Conservation (phyloP, 2,113 vertebrate genomes). For the Sceloporus tristichus region DNA sequence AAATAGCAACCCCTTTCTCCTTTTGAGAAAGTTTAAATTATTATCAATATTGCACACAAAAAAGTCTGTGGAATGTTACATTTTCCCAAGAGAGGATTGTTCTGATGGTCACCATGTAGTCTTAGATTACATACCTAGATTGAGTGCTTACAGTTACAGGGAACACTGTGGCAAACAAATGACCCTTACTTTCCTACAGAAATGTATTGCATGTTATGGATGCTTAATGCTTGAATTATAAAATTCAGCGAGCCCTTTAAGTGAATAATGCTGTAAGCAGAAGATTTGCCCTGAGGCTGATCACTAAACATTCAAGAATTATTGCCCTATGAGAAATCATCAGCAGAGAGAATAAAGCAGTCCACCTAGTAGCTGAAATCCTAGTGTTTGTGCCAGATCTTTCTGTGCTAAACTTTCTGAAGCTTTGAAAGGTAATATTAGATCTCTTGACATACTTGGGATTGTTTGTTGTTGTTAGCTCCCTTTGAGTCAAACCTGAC, state of each 20-base stretch:
- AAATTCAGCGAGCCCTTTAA: conserved; percentile 8
- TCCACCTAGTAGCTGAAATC: neutral
- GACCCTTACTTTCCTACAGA: neutral
- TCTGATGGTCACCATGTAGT: neutral
- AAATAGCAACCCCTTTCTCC: neutral
- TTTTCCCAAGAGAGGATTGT: neutral
- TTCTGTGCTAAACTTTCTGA: neutral
- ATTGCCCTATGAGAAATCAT: neutral
- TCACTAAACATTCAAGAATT: conserved; percentile 11
- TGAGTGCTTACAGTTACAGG: neutral
- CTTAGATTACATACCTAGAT: neutral
- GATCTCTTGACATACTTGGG: neutral
- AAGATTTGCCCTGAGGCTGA: conserved; percentile 20
- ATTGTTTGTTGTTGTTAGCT: neutral
- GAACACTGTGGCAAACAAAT: neutral
- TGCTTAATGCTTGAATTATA: conserved; percentile 2
- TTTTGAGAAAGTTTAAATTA: neutral
- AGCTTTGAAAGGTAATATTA: neutral
- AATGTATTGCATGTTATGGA: conserved; percentile 9
- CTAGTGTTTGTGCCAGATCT: neutral
- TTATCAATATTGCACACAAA: neutral
- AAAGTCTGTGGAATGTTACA: neutral
- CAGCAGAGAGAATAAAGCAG: conserved; percentile 9
- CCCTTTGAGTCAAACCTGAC: too few relatives aligned
- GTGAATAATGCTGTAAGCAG: conserved; percentile 20